A percentile compares a stretch with the other conserved stretches of the same genome.
These are phyloP conservation scores for Anagrus nilaparvatae DNA, from an alignment of 1,140 invertebrate genomes.

Conservation along the genomic window DNA sequence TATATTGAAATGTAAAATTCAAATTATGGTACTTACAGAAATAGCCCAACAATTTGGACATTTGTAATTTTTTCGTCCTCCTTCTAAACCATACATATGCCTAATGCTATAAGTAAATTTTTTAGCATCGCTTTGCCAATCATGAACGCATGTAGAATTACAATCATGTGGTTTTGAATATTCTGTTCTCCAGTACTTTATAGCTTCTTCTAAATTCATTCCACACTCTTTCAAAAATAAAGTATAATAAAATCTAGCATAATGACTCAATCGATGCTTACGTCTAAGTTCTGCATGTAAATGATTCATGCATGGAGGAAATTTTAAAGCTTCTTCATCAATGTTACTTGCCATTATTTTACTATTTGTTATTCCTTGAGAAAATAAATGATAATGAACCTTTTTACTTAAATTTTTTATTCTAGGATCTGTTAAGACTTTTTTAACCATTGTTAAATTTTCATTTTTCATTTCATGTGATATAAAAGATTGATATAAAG, in stretches of 20 bases:
- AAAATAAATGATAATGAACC: conserved; percentile 25
- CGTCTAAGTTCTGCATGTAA: conserved; percentile 51
- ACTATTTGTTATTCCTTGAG: conserved; percentile 17
- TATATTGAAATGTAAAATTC: conserved; percentile 2
- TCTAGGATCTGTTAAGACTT: conserved; percentile 35
- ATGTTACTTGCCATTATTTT: conserved; percentile 39
- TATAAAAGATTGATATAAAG: conserved; percentile 43
- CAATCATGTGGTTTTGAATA: conserved; percentile 47
- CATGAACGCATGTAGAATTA: conserved; percentile 46
- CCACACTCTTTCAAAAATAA: conserved; percentile 63
- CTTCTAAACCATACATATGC: conserved; percentile 63
- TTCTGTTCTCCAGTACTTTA: conserved; percentile 57
- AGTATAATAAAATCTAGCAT: conserved; percentile 59
- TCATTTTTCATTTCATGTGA: conserved; percentile 29
- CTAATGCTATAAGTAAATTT: conserved; percentile 60
- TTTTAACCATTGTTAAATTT: conserved; percentile 11
- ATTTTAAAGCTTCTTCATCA: conserved; percentile 44
- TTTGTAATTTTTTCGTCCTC: conserved; percentile 49
- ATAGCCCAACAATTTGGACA: conserved; percentile 46
- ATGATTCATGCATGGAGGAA: conserved; percentile 69
- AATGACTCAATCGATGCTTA: conserved; percentile 62
- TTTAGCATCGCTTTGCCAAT: conserved; percentile 52
- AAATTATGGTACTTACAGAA: conserved; percentile 34
- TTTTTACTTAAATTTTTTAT: conserved; percentile 36
- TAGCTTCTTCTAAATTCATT: conserved; percentile 51